A percentile compares a stretch with the other conserved stretches of the same genome.
These are phyloP conservation scores for Coregonus ussuriensis DNA, from an alignment of 2,797 vertebrate genomes.

Conservation along the genomic window DNA sequence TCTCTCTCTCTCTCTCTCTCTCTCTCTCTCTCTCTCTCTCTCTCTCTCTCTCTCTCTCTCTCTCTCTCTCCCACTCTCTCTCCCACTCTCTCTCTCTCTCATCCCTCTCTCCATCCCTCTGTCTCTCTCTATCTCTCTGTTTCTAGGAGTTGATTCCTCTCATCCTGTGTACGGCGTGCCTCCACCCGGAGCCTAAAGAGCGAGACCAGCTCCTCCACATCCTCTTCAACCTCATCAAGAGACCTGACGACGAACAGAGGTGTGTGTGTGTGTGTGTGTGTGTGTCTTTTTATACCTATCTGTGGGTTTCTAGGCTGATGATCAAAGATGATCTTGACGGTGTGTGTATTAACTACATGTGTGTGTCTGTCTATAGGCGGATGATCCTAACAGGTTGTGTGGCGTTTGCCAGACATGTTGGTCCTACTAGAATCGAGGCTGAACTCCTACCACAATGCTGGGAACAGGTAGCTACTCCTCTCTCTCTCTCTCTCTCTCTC, in stretches of 20 bases:
- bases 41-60: too few relatives aligned
- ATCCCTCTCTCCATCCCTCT: too few relatives aligned
- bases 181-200: conserved; percentile 97
- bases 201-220: conserved; percentile 98
- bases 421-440: conserved; percentile 96
- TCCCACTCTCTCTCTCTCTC: too few relatives aligned
- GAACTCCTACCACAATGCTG: conserved; percentile 98
- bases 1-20: too few relatives aligned
- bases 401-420: conserved; percentile 95
- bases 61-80: too few relatives aligned
- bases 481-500: background rate
- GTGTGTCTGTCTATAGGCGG: too few relatives aligned
- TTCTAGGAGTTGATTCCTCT: conserved; percentile 94
- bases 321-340: conserved; percentile 92
- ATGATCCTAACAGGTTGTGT: conserved; percentile 58
- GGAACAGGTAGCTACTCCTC: conserved; percentile 88
- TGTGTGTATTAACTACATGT: conserved; percentile 46
- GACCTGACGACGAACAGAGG: conserved; percentile 97
- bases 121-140: conserved; percentile 15
- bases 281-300: background rate
- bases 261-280: too few relatives aligned
- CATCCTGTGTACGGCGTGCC: conserved; percentile 97
- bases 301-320: conserved; percentile 68
- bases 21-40: too few relatives aligned
- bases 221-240: conserved; percentile 98